Conservation (phyloP, 1,140 invertebrate species). For the Metopolophium dirhodum region DNA sequence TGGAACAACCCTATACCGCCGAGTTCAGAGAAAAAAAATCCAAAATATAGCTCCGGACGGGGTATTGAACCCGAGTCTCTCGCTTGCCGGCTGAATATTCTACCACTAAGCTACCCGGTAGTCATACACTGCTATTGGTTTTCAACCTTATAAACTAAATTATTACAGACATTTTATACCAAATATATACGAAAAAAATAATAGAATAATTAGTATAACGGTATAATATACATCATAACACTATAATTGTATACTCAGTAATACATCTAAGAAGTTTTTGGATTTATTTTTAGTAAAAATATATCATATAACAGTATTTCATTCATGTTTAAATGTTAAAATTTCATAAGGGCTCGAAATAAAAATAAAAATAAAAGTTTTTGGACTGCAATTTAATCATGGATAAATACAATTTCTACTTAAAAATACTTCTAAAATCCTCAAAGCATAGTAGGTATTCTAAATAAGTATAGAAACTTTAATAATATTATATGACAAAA, state of each 20-base stretch:
- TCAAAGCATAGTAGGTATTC: background rate
- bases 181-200: background rate
- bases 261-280: background rate
- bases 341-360: too few species aligned
- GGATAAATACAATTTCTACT: too few species aligned
- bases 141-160: background rate
- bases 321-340: too few species aligned
- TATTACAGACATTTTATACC: background rate
- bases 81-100: background rate
- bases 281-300: background rate
- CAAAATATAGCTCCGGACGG: constrained; percentile 6
- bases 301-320: background rate
- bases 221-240: background rate
- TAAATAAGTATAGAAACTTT: background rate
- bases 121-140: background rate
- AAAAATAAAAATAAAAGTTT: too few species aligned
- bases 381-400: background rate
- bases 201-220: background rate
- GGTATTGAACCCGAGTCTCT: constrained; percentile 10
- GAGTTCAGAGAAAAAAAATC: background rate
- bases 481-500: background rate
- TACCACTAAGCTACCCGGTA: constrained; percentile 5
- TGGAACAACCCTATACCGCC: background rate
- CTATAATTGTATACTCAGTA: background rate
- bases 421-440: too few species aligned